Base-by-base conservation (phyloP, 2,113 vertebrate genomes). In the Psilopsiagon aymara region DNA sequence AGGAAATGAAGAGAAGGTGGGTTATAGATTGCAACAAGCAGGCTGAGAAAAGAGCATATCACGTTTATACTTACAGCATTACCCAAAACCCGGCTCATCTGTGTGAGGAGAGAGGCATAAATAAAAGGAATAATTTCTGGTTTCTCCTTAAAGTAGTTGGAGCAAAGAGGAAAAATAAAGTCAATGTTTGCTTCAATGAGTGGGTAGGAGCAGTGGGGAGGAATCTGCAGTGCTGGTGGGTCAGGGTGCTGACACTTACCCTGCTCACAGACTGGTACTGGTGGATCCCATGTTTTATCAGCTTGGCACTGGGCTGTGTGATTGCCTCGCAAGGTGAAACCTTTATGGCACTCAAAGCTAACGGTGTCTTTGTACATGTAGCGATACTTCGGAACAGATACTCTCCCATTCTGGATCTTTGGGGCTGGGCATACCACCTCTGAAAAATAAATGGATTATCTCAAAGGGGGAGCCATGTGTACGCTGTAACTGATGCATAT, bases 311-410 rank as follows among this genome's bases (percentile, higher is more conserved):
- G 97, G 47, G 96, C 76, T 6, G 31, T 81, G 78, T 2, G 10
- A 24, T 93, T 93, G 86, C 98, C 98, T 53, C 71, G 89, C 92
- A 98, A 25, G 77, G 88, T 93, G 86, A 97, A 98, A 35, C 97
- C 98, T 37, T 35, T 0, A 3, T 1, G 17, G 93, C 98, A 98
- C 41, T 13, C 23, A 7, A 98, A 91, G 20, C 46, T 89, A 47
- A 98, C 92, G 2, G 37, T 97, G 25, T 97, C 96, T 9, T 95
- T 64, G 90, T 96, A 97, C 14, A 15, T 52, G 91, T 97, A 97
- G 4, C 2, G 92, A 24, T 67, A 2, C 41, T 53, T 84, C 10
- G 17, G 82, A 60, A 1, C 31, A 37, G 87, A 29, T 44, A 94
- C 29, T 37, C 25, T 68, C 35, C 96, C 97, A 0, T 98, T 92